Conservation (phyloP, 2,888 invertebrate species). For the Hypsopygia costalis region DNA sequence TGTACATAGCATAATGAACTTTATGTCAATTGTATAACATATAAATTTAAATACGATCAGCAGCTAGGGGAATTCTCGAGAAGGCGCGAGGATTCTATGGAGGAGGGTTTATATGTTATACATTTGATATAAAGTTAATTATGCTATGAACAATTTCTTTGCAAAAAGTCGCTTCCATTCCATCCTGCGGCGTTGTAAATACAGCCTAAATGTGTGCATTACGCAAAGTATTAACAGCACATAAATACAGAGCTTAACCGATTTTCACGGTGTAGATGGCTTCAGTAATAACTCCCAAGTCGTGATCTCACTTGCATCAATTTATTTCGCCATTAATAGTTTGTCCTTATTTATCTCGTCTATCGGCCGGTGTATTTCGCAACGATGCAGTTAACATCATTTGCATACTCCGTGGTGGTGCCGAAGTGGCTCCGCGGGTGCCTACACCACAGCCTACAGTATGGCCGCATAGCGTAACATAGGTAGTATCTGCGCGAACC, state of each 20-base stretch:
- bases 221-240: background rate
- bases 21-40: too few relatives aligned
- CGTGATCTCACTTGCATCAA: conserved; percentile 67
- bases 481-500: conserved; percentile 2
- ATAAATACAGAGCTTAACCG: conserved; percentile 19
- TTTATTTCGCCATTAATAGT: conserved; percentile 69
- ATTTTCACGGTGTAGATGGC: conserved; percentile 56
- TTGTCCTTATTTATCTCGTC: conserved; percentile 72
- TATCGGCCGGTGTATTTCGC: conserved; percentile 63
- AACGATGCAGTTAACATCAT: conserved; percentile 62
- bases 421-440: conserved; percentile 32
- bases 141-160: too few relatives aligned
- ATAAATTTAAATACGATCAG: too few relatives aligned
- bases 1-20: too few relatives aligned
- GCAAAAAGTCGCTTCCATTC: too few relatives aligned
- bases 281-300: conserved; percentile 60
- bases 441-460: background rate
- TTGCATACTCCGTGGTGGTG: conserved; percentile 68
- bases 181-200: too few relatives aligned
- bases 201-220: background rate
- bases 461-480: background rate
- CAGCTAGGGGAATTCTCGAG: too few relatives aligned
- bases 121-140: too few relatives aligned
- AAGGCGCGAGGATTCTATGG: too few relatives aligned
- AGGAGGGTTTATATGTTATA: too few relatives aligned